phyloP scores from a whole-genome alignment of 2,113 vertebrate species.

The Callipepla californica region DNA sequence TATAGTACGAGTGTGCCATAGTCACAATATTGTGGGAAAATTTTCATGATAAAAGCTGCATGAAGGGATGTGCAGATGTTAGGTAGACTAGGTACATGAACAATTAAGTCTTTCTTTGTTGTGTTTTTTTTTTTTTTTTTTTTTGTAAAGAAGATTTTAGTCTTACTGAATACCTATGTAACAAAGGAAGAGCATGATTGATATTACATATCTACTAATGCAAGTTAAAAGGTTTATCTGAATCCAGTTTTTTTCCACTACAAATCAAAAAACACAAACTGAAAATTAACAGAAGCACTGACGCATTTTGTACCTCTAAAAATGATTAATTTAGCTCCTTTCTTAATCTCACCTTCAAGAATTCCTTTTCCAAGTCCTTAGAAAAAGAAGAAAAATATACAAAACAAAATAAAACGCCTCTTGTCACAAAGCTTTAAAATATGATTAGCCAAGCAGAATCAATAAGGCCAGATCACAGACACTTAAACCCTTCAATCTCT shows the following conservation, averaged over 20 bases:
- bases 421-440: background rate
- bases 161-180: background rate
- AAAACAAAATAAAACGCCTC: background rate
- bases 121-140: background rate
- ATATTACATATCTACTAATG: background rate
- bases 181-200: background rate
- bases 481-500: background rate
- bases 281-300: background rate
- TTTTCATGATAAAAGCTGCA: background rate
- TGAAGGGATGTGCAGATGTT: background rate
- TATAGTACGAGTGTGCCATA: background rate
- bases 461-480: background rate
- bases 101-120: background rate
- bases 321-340: background rate
- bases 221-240: background rate
- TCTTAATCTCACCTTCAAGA: background rate
- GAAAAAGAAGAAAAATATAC: background rate
- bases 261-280: background rate
- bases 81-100: background rate
- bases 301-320: background rate
- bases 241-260: background rate
- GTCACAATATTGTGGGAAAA: background rate
- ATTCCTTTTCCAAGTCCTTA: background rate
- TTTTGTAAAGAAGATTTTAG: background rate
- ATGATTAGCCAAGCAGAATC: background rate